Evolutionary conservation across 2,113 vertebrate species (phyloP), one percentile per base, ranked within the genome.

Genomic region (Mugil cephalus): DNA sequence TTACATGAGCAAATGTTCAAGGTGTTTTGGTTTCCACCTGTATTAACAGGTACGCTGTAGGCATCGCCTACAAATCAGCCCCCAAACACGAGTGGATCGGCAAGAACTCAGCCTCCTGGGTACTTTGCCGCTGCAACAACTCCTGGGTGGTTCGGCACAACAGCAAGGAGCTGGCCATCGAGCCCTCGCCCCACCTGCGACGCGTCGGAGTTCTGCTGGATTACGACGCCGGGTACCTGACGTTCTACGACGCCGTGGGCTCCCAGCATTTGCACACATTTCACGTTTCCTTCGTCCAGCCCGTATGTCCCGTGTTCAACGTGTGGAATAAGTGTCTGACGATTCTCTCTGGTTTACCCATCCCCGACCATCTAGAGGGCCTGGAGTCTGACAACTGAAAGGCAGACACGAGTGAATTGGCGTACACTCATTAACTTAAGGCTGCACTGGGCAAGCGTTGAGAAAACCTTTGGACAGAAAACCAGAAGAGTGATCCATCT

Each of bases 291-390:
- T 99, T 99, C 86, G 89, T 94, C 8, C 97, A 99, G 91, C 98
- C 98, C 0, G 96, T 99, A 84, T 98, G 96, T 71, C 98, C 98
- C 24, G 98, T 98, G 0, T 99, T 99, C 83, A 99, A 97, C 1
- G 95, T 99, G 80, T 99, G 98, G 98, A 99, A 99, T 85, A 98
- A 97, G 83, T 97, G 97, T 91, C 90, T 99, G 92, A 99, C 97
- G 45, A 96, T 99, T 61, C 96, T 99, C 85, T 98, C 96, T 0
- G 98, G 98, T 15, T 95, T 99, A 45, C 98, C 98, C 13, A 99
- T 99, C 87, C 98, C 98, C 0, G 98, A 99, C 81, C 97, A 99
- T 68, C 92, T 99, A 62, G 98, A 99, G 84, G 95, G 92, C 68
- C 87, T 92, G 0, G 98, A 99, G 73, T 93, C 95, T 66, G 88